phyloP scores from a whole-genome alignment of 2,113 vertebrate genomes.

The Triplophysa rosa region DNA sequence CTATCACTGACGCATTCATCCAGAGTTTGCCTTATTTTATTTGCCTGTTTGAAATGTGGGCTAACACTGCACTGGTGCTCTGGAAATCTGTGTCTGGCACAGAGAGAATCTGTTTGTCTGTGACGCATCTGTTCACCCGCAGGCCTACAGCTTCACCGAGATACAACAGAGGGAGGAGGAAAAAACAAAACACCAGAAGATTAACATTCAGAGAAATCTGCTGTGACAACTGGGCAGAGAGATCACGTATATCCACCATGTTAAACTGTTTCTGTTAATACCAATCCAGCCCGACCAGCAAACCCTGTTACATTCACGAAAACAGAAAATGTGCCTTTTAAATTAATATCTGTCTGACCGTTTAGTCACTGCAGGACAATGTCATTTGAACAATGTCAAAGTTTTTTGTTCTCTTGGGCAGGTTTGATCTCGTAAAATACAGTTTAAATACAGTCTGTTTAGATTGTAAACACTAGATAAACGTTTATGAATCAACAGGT shows the following conservation, averaged over 20 bases:
- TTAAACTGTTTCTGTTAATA: slow-evolving; percentile 2
- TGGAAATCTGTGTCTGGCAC: background rate
- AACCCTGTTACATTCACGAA: too few relatives aligned
- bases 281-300: background rate
- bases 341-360: too few relatives aligned
- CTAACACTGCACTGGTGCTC: background rate
- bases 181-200: slow-evolving; percentile 62
- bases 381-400: too few relatives aligned
- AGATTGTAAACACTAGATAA: too few relatives aligned
- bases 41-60: slow-evolving; percentile 27
- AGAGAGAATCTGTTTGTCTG: slow-evolving; percentile 27
- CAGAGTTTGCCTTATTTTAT: background rate
- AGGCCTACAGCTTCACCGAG: slow-evolving; percentile 61
- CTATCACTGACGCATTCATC: background rate
- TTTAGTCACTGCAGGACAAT: too few relatives aligned
- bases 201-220: slow-evolving; percentile 64
- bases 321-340: too few relatives aligned
- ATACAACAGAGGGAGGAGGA: slow-evolving; percentile 42
- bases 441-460: too few relatives aligned
- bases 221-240: slow-evolving; percentile 50
- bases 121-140: slow-evolving; percentile 57
- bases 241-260: background rate
- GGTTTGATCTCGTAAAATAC: too few relatives aligned
- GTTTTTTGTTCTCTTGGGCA: too few relatives aligned
- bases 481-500: background rate